phyloP scores from a whole-genome alignment of 2,888 invertebrate genomes.

The Geotrupes spiniger region DNA sequence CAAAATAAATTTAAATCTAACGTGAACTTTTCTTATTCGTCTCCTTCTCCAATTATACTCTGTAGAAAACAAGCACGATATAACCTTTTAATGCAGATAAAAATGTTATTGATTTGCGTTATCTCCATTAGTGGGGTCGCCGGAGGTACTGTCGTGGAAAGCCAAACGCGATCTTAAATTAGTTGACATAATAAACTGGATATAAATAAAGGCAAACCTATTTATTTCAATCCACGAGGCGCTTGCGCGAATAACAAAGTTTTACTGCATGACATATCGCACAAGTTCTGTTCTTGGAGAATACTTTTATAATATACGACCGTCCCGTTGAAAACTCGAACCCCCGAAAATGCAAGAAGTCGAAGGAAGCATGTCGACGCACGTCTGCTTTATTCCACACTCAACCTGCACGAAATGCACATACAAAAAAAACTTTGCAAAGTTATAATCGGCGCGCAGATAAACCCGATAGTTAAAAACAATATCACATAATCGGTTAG shows the following conservation, averaged over 20 bases:
- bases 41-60: too few species aligned
- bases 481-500: too few species aligned
- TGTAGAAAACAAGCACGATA: too few species aligned
- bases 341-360: constrained; percentile 3
- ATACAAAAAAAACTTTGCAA: constrained; percentile 2
- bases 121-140: too few species aligned
- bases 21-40: too few species aligned
- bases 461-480: neutral
- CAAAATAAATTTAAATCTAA: too few species aligned
- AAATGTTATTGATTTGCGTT: too few species aligned
- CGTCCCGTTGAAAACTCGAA: constrained; percentile 18
- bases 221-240: constrained; percentile 26
- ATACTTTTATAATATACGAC: constrained; percentile 26
- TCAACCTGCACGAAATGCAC: constrained; percentile 23
- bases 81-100: too few species aligned
- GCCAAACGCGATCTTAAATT: constrained; percentile 27
- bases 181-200: constrained; percentile 33
- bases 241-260: constrained; percentile 33
- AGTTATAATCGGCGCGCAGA: constrained; percentile 3
- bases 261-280: constrained; percentile 33
- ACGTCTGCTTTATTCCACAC: constrained; percentile 23
- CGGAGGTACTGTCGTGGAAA: neutral
- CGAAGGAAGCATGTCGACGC: constrained; percentile 6
- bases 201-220: constrained; percentile 33
- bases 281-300: constrained; percentile 31